Base-by-base conservation (phyloP, 30 jellyfish, hydroid and myxozoan genomes). In the Pseudorhiza aurosa region DNA sequence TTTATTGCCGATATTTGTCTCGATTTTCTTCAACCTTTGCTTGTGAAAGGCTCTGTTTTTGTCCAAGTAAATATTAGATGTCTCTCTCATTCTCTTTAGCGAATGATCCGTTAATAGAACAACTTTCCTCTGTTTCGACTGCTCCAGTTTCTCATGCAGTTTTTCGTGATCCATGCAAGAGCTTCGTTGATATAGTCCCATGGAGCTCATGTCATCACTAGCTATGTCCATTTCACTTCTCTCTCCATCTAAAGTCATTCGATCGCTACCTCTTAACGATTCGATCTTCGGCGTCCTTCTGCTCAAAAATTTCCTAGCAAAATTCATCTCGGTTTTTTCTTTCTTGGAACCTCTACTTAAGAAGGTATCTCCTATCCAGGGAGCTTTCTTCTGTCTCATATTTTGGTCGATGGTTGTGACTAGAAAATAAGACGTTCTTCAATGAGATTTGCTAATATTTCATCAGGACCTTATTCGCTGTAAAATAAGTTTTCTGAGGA, bases 21-120 rank as follows among this genome's bases (percentile, higher is more conserved):
- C 91, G 0, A 80, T 31, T 35, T 70, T 53, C 77, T 31, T 59
- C 58, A 45, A 15, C 44, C 91, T 64, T 49, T 80, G 91, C 73
- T 80, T 57, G 45, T 65, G 84, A 80, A 64, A 80, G 19, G 68
- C 77, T 8, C 71, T 51, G 29, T 50, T 65, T 18, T 80, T 72
- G 37, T 80, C 45, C 29, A 80, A 14, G 30, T 80, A 80, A 45
- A 80, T 57, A 40, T 59, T 46, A 11, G 82, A 67, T 0, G 91
- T 80, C 59, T 80, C 71, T 39, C 71, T 59, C 69, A 80, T 80
- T 46, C 91, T 27, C 42, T 49, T 25, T 22, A 80, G 32, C 31
- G 91, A 47, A 17, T 37, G 51, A 39, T 80, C 91, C 19, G 77
- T 80, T 11, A 80, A 49, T 31, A 50, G 56, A 14, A 72, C 30